Base-by-base conservation (phyloP, 2,113 vertebrate species). In the Dipodomys merriami region DNA sequence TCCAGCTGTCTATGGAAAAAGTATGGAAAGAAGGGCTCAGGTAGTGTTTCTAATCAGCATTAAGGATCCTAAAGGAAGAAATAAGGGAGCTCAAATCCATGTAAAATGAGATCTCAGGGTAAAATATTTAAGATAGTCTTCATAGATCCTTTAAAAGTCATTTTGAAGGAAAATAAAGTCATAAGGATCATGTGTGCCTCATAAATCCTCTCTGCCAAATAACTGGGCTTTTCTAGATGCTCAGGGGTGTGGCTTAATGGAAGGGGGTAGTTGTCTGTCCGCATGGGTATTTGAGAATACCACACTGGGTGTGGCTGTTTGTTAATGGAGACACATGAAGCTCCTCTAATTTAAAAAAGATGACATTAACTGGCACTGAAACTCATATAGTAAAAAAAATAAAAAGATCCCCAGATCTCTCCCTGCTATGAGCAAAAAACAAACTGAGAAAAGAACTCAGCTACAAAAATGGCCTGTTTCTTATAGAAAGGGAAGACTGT, bases 111-210 rank as follows among this genome's bases (percentile, higher is more conserved):
- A 57, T 85, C 71, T 69, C 53, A 25, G 30, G 33, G 1, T 91
- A 64, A 88, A 95, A 35, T 82, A 73, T 88, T 93, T 82, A 90
- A 90, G 73, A 11, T 33, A 72, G 20, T 92, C n/a, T 30, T 91
- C 35, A 35, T 27, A 88, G 57, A 79, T 65, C 16, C 39, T 95
- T 93, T 79, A 68, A 74, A 91, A 90, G 68, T 89, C 76, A 89
- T 92, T 94, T 76, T 20, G 30, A 30, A 87, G 15, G n/a, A 10
- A 68, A n/a, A 74, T 25, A 62, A 72, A 74, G 53, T 57, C 72
- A 33, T 68, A 72, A 46, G 71, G 25, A 62, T 90, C 49, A 83
- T 65, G 9, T 65, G 39, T 89, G 60, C 39, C 39, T 79, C 44
- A 49, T 69, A 44, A 35, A 35, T 25, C 23, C 29, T 80, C 29